These are phyloP conservation scores for Andricus grossulariae DNA, from an alignment of 1,140 invertebrate genomes.

Conservation along the genomic window DNA sequence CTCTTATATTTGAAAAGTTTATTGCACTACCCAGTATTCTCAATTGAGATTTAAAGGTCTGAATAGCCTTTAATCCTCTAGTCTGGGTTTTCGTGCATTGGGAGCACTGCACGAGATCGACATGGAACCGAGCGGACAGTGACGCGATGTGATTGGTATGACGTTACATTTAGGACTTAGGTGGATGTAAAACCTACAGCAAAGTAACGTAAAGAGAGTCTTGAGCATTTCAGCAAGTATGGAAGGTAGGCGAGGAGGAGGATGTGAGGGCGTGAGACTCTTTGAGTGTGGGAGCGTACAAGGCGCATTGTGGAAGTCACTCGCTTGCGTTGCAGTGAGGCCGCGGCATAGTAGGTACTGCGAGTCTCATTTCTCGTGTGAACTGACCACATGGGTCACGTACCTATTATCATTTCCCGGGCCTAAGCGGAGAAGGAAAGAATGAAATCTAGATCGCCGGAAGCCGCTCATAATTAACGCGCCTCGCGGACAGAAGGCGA, in stretches of 20 bases:
- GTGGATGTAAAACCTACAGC: constrained; percentile 1
- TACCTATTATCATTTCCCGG: constrained; percentile 76
- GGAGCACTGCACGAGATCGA: constrained; percentile 4
- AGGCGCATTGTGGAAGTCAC: constrained; percentile 71
- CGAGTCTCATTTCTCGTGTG: constrained; percentile 74
- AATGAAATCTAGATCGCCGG: constrained; percentile 77
- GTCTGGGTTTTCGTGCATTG: neutral
- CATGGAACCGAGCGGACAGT: neutral
- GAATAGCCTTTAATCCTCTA: neutral
- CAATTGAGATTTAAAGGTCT: neutral
- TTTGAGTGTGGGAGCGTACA: constrained; percentile 76
- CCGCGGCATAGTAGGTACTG: constrained; percentile 51
- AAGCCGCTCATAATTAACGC: constrained; percentile 76
- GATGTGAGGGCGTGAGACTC: constrained; percentile 76
- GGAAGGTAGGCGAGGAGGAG: constrained; percentile 60
- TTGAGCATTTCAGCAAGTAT: constrained; percentile 26
- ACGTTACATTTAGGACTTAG: constrained; percentile 1
- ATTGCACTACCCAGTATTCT: neutral
- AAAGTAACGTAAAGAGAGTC: neutral
- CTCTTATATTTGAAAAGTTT: neutral
- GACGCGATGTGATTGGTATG: constrained; percentile 1
- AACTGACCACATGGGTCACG: constrained; percentile 77
- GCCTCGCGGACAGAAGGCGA: constrained; percentile 56
- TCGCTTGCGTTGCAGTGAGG: constrained; percentile 31
- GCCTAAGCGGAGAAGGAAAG: constrained; percentile 68